A percentile compares a stretch with the other conserved stretches of the same genome.
Conservation (phyloP, 2,113 vertebrate species). For the Neolamprologus brichardi region DNA sequence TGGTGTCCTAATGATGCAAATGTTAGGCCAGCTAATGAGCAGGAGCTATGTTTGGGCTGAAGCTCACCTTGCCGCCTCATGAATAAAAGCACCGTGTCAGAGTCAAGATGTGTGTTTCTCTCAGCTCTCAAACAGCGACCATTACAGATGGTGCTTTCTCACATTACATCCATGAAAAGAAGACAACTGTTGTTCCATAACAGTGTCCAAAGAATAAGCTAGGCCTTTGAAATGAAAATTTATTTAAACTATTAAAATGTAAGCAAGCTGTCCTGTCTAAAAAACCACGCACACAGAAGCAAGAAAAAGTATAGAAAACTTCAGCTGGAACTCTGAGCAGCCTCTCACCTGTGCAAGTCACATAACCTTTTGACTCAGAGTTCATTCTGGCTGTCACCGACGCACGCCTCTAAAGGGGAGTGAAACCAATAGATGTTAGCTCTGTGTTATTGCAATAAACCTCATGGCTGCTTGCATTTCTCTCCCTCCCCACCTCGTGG, state of each 20-base stretch:
- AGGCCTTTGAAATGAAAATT: conserved; percentile 26
- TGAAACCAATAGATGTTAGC: conserved; percentile 15
- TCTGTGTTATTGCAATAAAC: conserved; percentile 54
- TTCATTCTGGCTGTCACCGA: conserved; percentile 37
- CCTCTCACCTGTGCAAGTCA: conserved; percentile 8
- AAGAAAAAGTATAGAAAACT: conserved; percentile 19
- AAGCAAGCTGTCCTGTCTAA: not conserved
- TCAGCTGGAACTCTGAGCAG: conserved; percentile 4
- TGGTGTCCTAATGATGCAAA: conserved; percentile 59
- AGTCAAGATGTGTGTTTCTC: conserved; percentile 47
- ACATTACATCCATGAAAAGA: conserved; percentile 3
- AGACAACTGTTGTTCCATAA: conserved; percentile 3
- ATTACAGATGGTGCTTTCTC: conserved; percentile 66
- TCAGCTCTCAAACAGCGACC: conserved; percentile 39
- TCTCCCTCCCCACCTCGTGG: conserved; percentile 27
- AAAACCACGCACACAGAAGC: not conserved
- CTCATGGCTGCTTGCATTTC: conserved; percentile 32
- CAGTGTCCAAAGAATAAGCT: not conserved
- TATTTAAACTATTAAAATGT: conserved; percentile 30
- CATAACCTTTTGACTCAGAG: conserved; percentile 43
- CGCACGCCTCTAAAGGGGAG: not conserved
- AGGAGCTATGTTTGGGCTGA: conserved; percentile 39
- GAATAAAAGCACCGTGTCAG: conserved; percentile 55
- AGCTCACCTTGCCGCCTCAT: conserved; percentile 54
- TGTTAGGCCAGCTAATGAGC: conserved; percentile 64